These are phyloP conservation scores for Blera fallax DNA, from an alignment of 2,888 invertebrate genomes.

Conservation along the genomic window DNA sequence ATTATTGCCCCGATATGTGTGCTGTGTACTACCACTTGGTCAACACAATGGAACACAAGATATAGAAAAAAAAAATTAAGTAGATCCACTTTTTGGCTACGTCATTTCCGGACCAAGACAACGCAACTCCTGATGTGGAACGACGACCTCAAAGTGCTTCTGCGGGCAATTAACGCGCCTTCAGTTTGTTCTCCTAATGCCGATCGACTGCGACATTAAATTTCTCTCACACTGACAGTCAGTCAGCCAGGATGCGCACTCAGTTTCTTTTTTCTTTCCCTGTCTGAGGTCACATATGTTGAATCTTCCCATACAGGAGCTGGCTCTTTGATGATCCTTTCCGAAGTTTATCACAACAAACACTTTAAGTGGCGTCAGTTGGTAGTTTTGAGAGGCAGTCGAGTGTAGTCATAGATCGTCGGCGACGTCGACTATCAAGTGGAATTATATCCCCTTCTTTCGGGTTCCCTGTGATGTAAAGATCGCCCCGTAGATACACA, in stretches of 20 bases:
- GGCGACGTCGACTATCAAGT: constrained; percentile 50
- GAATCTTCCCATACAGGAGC: constrained; percentile 57
- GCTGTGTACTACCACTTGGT: constrained; percentile 1
- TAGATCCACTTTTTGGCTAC: constrained; percentile 66
- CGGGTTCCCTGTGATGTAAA: constrained; percentile 56
- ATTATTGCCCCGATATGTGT: constrained; percentile 51
- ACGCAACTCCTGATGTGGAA: constrained; percentile 52
- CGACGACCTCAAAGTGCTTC: constrained; percentile 39
- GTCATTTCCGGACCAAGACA: constrained; percentile 61
- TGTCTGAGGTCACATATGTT: constrained; percentile 55
- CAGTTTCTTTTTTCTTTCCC: no score
- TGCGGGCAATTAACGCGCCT: constrained; percentile 45
- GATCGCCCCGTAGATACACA: constrained; percentile 58
- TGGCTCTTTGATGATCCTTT: constrained; percentile 52
- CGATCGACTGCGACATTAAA: constrained; percentile 47
- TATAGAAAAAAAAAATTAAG: constrained; percentile 19
- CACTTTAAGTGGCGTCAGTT: constrained; percentile 72
- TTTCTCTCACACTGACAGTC: constrained; percentile 51
- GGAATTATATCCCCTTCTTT: constrained; percentile 61
- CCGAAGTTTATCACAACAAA: constrained; percentile 68
- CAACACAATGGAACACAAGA: constrained; percentile 19
- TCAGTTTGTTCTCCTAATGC: constrained; percentile 27
- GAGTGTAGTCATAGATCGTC: constrained; percentile 10
- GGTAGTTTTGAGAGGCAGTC: constrained; percentile 37
- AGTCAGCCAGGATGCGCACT: constrained; percentile 66